Evolutionary conservation across 2,888 invertebrate genomes (phyloP).

Genomic region (Hesperia comma): DNA sequence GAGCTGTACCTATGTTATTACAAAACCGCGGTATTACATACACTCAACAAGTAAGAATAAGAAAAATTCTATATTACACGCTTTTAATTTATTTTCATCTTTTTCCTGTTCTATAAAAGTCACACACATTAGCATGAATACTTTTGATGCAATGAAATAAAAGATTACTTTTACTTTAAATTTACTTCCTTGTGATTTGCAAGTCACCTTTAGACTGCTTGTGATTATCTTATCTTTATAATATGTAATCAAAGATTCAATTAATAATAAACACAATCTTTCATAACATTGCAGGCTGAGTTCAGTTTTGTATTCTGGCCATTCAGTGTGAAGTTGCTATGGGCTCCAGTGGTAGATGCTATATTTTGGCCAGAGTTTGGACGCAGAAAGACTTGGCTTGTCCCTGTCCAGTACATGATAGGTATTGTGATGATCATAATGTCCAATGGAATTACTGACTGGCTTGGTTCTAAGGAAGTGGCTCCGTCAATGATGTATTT

Average conservation of each 20-base stretch:
- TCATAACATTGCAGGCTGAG: constrained; percentile 86
- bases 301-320: constrained; percentile 98
- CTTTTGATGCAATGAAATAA: too few relatives aligned
- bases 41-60: constrained; percentile 90
- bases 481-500: constrained; percentile 90
- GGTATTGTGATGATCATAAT: constrained; percentile 95
- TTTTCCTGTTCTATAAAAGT: not conserved
- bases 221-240: too few relatives aligned
- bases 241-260: too few relatives aligned
- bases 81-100: constrained; percentile 6
- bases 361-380: constrained; percentile 93
- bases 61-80: constrained; percentile 10
- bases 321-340: constrained; percentile 95
- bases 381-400: constrained; percentile 96
- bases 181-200: too few relatives aligned
- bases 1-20: constrained; percentile 97
- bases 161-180: too few relatives aligned
- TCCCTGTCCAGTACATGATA: constrained; percentile 96
- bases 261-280: not conserved
- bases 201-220: too few relatives aligned
- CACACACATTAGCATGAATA: too few relatives aligned
- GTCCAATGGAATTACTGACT: constrained; percentile 89
- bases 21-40: constrained; percentile 97
- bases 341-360: constrained; percentile 99
- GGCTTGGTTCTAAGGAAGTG: constrained; percentile 87